Base-by-base conservation (phyloP, 2,113 vertebrate genomes). In the Varanus komodoensis region DNA sequence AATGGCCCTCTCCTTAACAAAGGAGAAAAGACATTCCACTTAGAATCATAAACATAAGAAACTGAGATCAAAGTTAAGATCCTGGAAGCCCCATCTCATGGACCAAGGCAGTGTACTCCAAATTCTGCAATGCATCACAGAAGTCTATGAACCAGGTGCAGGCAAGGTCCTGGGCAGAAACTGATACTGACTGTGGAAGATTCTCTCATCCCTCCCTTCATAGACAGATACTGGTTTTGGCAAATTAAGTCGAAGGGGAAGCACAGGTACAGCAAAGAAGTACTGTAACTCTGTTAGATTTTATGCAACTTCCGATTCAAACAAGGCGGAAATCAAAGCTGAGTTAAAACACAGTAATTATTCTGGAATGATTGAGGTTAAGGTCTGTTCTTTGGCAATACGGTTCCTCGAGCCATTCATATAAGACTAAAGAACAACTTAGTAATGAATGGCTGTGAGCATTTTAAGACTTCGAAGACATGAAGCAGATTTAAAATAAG, bases 381-480 rank as follows among this genome's bases (percentile, higher is more conserved):
- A 84, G 32, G 14, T 50, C 44, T 67, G 32, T 78, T 87, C 73
- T 78, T 89, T 77, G 82, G 88, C 57, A 77, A 25, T 29, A 48
- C 74, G 11, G 61, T 17, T 84, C 86, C 57, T 89, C 71, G 67
- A 89, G 54, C 54, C 21, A 25, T 52, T 83, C 52, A 75, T 50
- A 75, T 77, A 84, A 84, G 67, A 17, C 34, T 74, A 29, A 74
- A 67, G 57, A 84, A 64, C 34, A 50, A 84, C 34, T 48, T 52
- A 29, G 29, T 78, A 77, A 52, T 77, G 32, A 6, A 74, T 32
- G 54, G 32, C 11, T 52, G 11, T 54, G 69, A 11, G 34, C 74
- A 61, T 89, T 77, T 83, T 74, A 89, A 75, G 69, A 74, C 34
- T 73, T 64, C 44, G 88, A 73, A 74, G 79, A 88, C 52, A 82